Percentiles rank a stretch among this genome's conserved stretches.
Conservation (phyloP, 2,113 vertebrate species). For the Panurus biarmicus region DNA sequence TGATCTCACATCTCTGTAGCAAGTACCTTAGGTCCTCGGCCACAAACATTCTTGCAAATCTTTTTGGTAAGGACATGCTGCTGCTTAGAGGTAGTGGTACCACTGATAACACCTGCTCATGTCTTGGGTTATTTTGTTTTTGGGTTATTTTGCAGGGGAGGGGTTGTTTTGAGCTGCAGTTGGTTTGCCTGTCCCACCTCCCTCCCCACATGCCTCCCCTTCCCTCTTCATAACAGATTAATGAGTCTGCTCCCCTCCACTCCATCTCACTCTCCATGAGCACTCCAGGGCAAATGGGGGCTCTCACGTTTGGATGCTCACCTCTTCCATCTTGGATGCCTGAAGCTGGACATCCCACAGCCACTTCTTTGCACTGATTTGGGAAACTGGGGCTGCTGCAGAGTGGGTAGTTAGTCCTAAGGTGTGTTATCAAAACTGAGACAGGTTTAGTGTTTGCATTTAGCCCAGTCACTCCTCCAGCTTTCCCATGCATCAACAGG, state of each 20-base stretch:
- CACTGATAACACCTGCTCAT: conserved; percentile 42
- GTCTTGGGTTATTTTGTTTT: neutral
- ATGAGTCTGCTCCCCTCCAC: neutral
- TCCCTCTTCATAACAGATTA: conserved; percentile 34
- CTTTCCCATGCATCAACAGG: neutral
- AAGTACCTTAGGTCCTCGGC: conserved; percentile 72
- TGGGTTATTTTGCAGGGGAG: neutral
- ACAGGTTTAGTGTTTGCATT: neutral
- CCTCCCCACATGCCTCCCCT: neutral
- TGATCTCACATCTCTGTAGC: conserved; percentile 84
- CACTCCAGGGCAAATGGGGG: neutral
- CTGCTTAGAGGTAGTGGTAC: conserved; percentile 63
- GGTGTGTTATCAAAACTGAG: neutral
- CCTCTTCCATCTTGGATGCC: neutral
- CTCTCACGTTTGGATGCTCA: neutral
- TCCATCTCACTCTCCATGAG: conserved; percentile 2
- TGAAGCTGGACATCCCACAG: neutral
- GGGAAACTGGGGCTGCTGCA: neutral
- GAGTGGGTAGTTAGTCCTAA: neutral
- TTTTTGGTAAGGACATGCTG: conserved; percentile 74
- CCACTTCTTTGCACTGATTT: neutral
- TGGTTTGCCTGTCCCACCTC: neutral
- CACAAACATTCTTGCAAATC: conserved; percentile 74
- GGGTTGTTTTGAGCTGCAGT: neutral
- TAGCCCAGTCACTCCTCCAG: neutral